Percentiles rank a stretch among this genome's conserved stretches.
Evolutionary conservation across 2,888 invertebrate species (phyloP).

Genomic region (Agrochola lota): DNA sequence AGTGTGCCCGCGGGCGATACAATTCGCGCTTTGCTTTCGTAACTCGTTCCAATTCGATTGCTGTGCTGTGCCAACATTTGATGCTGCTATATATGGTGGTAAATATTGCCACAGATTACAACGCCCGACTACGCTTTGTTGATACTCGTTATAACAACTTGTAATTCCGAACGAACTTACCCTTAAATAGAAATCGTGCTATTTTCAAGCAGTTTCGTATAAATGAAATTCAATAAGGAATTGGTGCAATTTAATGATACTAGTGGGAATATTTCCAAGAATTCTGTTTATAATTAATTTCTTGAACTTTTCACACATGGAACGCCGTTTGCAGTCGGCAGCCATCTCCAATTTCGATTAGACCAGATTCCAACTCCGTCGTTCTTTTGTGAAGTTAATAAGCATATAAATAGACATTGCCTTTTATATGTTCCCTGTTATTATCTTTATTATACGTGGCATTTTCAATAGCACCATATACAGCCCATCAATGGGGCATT

Average conservation of each 20-base stretch:
- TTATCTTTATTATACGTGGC: conserved; percentile 67
- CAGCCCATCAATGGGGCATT: conserved; percentile 60
- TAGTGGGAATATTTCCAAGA: conserved; percentile 32
- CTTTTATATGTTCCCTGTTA: conserved; percentile 70
- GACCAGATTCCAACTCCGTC: conserved; percentile 55
- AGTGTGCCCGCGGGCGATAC: conserved; percentile 75
- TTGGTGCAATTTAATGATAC: conserved; percentile 48
- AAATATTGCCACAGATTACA: conserved; percentile 73
- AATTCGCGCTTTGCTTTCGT: conserved; percentile 79
- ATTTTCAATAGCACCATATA: conserved; percentile 67
- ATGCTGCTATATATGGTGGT: conserved; percentile 74
- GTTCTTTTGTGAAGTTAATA: conserved; percentile 64
- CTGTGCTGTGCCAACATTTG: conserved; percentile 75
- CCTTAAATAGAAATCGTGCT: conserved; percentile 57
- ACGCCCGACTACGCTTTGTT: conserved; percentile 60
- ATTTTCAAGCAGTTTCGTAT: conserved; percentile 42
- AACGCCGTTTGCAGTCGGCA: conserved; percentile 32
- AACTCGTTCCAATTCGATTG: conserved; percentile 79
- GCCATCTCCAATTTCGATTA: conserved; percentile 54
- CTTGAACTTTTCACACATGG: conserved; percentile 45
- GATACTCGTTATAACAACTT: conserved; percentile 65
- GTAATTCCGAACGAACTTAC: conserved; percentile 55
- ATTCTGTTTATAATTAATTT: conserved; percentile 39
- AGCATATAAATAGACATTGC: conserved; percentile 68
- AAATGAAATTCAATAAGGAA: conserved; percentile 56